Percentiles rank a stretch among this genome's conserved stretches.
phyloP scores from a whole-genome alignment of 2,888 invertebrate species.

The Scaptomyza tumidula region DNA sequence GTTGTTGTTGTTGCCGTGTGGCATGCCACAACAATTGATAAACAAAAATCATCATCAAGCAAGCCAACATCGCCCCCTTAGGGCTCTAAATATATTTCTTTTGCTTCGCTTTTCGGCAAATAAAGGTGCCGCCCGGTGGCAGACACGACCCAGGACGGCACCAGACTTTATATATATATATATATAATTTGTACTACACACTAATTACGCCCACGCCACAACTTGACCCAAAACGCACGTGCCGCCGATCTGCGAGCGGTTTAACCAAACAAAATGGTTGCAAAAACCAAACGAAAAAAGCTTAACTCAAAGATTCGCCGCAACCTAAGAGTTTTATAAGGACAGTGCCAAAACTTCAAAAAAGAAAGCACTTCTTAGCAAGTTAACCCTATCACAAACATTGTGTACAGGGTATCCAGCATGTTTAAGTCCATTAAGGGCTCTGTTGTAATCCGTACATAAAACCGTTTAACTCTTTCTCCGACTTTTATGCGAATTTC shows the following conservation, averaged over 20 bases:
- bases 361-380: too few species aligned
- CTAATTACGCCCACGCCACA: conserved; percentile 60
- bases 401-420: conserved; percentile 20
- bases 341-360: too few species aligned
- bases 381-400: neutral
- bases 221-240: conserved; percentile 60
- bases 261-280: conserved; percentile 49
- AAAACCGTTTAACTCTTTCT: conserved; percentile 71
- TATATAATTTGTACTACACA: conserved; percentile 33
- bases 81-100: conserved; percentile 19
- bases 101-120: conserved; percentile 47
- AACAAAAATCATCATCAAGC: conserved; percentile 62
- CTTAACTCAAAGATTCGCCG: conserved; percentile 15
- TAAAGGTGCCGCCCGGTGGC: conserved; percentile 73
- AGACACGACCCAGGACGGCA: conserved; percentile 52
- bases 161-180: conserved; percentile 16
- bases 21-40: conserved; percentile 64
- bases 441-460: conserved; percentile 63
- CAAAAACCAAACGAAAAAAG: conserved; percentile 11
- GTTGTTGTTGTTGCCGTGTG: conserved; percentile 26
- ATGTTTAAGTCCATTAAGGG: conserved; percentile 25
- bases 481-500: conserved; percentile 74
- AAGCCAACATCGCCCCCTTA: conserved; percentile 38
- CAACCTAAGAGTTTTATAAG: neutral
- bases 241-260: conserved; percentile 43